These are phyloP conservation scores for Anhinga anhinga DNA, from an alignment of 2,113 vertebrate species.

Conservation along the genomic window DNA sequence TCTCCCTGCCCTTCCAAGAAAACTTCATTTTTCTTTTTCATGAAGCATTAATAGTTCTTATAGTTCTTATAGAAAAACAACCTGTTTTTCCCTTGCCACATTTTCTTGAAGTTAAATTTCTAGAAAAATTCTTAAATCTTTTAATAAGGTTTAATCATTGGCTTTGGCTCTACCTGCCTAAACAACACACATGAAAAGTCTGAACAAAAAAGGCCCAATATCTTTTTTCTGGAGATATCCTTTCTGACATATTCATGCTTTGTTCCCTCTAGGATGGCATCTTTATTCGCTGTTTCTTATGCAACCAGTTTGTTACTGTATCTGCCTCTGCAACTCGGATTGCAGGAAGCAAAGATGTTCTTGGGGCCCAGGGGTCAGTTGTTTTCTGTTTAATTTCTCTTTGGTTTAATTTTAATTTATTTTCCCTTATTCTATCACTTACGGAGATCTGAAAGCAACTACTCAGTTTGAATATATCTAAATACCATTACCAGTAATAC, in stretches of 20 bases:
- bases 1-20: slow-evolving; percentile 21
- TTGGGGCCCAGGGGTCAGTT: slow-evolving; percentile 31
- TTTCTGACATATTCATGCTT: slow-evolving; percentile 47
- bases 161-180: neutral
- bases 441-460: neutral
- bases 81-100: neutral
- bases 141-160: neutral
- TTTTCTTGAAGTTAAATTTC: slow-evolving; percentile 21
- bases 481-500: slow-evolving; percentile 39
- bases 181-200: neutral
- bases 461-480: slow-evolving; percentile 61
- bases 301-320: neutral
- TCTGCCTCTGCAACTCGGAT: neutral
- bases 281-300: slow-evolving; percentile 30
- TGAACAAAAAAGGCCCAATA: neutral
- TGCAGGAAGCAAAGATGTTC: slow-evolving; percentile 20
- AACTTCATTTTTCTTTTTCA: neutral
- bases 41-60: neutral
- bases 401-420: slow-evolving; percentile 65
- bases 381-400: slow-evolving; percentile 36
- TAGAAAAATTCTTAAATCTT: neutral
- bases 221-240: neutral
- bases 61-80: neutral
- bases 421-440: slow-evolving; percentile 41
- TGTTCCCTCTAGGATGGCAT: neutral